Evolutionary conservation across 37 sponge, comb jelly and placozoan species (phyloP).

Genomic region (Amphimedon queenslandica): DNA sequence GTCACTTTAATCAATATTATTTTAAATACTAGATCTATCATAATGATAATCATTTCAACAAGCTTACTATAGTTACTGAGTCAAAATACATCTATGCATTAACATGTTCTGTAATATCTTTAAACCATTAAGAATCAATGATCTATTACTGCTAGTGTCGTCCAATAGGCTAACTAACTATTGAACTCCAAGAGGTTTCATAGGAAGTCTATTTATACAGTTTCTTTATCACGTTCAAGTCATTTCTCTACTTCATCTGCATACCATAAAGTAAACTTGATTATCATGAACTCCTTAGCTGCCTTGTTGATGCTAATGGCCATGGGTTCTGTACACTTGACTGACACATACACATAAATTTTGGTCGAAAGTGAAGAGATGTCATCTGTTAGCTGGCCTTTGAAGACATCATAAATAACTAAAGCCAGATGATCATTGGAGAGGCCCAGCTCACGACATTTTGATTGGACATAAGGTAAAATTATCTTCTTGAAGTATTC

Average conservation of each 20-base stretch:
- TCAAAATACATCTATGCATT: no score
- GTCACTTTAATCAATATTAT: no score
- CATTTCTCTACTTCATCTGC: no score
- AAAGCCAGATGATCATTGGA: slow-evolving; percentile 9
- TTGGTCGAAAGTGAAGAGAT: background rate
- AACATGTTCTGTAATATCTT: no score
- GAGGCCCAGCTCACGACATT: slow-evolving; percentile 14
- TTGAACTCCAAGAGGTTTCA: background rate
- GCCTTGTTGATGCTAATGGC: slow-evolving; percentile 29
- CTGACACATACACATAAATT: background rate
- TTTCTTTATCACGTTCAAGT: background rate
- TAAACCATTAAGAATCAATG: no score
- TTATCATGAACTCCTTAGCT: slow-evolving; percentile 8
- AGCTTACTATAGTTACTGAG: no score
- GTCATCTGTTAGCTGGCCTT: background rate
- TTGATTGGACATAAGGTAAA: slow-evolving; percentile 6
- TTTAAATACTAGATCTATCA: no score
- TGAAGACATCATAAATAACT: background rate
- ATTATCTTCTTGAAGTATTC: slow-evolving; percentile 21
- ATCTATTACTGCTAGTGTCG: no score
- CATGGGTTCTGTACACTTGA: slow-evolving; percentile 27
- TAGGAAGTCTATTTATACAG: no score
- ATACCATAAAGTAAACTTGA: no score
- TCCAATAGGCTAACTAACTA: background rate
- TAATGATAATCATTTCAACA: no score